Percentiles rank a stretch among this genome's conserved stretches.
Evolutionary conservation across 1,140 invertebrate species (phyloP).

Genomic region (Drosophila suzukii): DNA sequence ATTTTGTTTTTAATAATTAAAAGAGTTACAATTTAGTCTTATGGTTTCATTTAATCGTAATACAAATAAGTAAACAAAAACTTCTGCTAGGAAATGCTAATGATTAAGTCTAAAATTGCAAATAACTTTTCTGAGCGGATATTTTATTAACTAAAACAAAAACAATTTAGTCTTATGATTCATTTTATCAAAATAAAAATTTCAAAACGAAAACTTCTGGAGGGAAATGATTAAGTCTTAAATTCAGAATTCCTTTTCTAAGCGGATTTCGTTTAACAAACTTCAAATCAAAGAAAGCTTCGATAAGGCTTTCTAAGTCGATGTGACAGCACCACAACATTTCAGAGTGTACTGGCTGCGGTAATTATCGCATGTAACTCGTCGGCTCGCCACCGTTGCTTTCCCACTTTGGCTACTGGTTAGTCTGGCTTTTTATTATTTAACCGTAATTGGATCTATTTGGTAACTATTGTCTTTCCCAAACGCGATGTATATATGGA

Average conservation of each 20-base stretch:
- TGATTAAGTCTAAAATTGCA: too few relatives aligned
- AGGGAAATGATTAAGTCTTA: too few relatives aligned
- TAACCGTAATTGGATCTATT: slow-evolving; percentile 75
- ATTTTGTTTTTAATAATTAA: too few relatives aligned
- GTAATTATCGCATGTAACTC: slow-evolving; percentile 34
- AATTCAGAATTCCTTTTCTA: neutral
- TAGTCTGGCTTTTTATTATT: slow-evolving; percentile 63
- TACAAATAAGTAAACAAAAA: too few relatives aligned
- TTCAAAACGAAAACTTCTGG: too few relatives aligned
- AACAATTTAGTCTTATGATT: too few relatives aligned
- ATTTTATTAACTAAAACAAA: too few relatives aligned
- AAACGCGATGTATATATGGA: slow-evolving; percentile 20
- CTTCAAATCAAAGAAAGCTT: neutral
- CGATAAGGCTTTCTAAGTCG: neutral
- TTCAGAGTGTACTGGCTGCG: slow-evolving; percentile 4
- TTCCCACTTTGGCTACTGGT: slow-evolving; percentile 27
- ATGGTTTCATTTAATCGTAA: too few relatives aligned
- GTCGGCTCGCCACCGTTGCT: slow-evolving; percentile 28
- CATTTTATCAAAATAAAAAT: too few relatives aligned
- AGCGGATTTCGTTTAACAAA: neutral
- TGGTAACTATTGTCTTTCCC: slow-evolving; percentile 56
- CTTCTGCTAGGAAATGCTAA: too few relatives aligned
- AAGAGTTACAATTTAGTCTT: too few relatives aligned
- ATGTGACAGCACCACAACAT: neutral
- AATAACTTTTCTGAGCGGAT: too few relatives aligned